Conservation (phyloP, 2,797 vertebrate genomes). For the Danio tinwini region DNA sequence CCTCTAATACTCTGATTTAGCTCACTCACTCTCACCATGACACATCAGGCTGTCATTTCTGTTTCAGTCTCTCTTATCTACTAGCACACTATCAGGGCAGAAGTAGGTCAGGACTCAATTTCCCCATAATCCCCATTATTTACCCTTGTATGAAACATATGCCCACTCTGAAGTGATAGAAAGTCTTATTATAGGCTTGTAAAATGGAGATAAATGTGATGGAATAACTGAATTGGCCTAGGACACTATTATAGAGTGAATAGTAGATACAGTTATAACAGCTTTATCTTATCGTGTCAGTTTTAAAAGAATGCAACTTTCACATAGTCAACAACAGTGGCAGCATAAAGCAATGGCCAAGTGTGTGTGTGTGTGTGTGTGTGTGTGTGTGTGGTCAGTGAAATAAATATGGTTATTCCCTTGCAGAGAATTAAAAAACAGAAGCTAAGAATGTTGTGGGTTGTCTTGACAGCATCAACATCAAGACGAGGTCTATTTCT, state of each 20-base stretch:
- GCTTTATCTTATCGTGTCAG: constrained; percentile 68
- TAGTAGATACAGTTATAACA: constrained; percentile 68
- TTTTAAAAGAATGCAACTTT: constrained; percentile 65
- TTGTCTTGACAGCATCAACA: constrained; percentile 45
- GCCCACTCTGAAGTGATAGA: constrained; percentile 71
- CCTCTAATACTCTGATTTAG: constrained; percentile 70
- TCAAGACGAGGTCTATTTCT: constrained; percentile 27
- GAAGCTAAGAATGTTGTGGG: constrained; percentile 40
- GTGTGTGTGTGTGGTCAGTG: constrained; percentile 22
- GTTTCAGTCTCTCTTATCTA: constrained; percentile 73
- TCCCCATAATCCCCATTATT: constrained; percentile 75
- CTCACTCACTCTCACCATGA: constrained; percentile 72
- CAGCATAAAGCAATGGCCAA: background rate
- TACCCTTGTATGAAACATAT: constrained; percentile 75
- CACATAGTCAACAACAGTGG: constrained; percentile 53
- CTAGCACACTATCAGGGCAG: constrained; percentile 67
- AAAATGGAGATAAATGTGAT: constrained; percentile 73
- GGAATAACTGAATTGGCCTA: constrained; percentile 71
- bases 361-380: constrained; percentile 17
- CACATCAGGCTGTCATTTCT: constrained; percentile 70
- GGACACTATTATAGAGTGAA: constrained; percentile 59
- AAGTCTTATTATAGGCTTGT: constrained; percentile 78
- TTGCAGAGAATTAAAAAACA: constrained; percentile 34
- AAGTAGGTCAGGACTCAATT: constrained; percentile 71
- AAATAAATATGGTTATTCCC: constrained; percentile 35